A percentile compares a stretch with the other conserved stretches of the same genome.
Evolutionary conservation across 2,113 vertebrate genomes (phyloP).

Genomic region (Heterotilapia buettikoferi): DNA sequence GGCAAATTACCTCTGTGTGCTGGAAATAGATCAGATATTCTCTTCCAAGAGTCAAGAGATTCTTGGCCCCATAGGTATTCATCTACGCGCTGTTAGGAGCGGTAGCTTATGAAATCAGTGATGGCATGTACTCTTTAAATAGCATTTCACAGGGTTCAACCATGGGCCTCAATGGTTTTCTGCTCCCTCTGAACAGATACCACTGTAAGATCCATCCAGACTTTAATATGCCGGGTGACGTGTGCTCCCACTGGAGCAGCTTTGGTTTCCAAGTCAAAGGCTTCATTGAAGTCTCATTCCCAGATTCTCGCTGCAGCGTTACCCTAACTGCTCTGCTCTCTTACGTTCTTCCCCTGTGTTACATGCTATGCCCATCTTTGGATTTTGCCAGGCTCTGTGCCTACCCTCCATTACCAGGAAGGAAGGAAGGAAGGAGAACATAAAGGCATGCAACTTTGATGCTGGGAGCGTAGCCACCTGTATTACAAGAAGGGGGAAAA

Average conservation of each 20-base stretch:
- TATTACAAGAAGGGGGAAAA: constrained; percentile 31
- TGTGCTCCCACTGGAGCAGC: constrained; percentile 37
- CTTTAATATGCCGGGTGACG: constrained; percentile 16
- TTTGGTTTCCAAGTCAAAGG: constrained; percentile 57
- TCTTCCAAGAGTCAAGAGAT: not conserved
- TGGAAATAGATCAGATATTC: constrained; percentile 8
- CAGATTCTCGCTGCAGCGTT: constrained; percentile 10
- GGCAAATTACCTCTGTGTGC: not conserved
- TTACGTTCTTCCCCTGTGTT: not conserved
- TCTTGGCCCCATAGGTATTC: constrained; percentile 27
- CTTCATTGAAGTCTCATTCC: constrained; percentile 50
- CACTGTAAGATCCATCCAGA: constrained; percentile 37
- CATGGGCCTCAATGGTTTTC: constrained; percentile 25
- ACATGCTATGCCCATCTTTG: not conserved
- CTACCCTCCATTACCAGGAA: not conserved
- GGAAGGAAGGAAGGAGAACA: not conserved
- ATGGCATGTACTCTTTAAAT: constrained; percentile 42
- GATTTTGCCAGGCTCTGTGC: constrained; percentile 9
- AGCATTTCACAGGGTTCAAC: constrained; percentile 45
- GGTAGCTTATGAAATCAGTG: constrained; percentile 37
- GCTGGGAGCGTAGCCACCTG: constrained; percentile 28
- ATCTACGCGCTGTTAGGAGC: constrained; percentile 2
- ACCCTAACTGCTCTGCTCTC: not conserved
- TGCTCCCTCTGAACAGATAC: constrained; percentile 11
- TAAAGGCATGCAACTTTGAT: constrained; percentile 26